Base-by-base conservation (phyloP, 2,888 invertebrate species). In the Tetragonula carbonaria region DNA sequence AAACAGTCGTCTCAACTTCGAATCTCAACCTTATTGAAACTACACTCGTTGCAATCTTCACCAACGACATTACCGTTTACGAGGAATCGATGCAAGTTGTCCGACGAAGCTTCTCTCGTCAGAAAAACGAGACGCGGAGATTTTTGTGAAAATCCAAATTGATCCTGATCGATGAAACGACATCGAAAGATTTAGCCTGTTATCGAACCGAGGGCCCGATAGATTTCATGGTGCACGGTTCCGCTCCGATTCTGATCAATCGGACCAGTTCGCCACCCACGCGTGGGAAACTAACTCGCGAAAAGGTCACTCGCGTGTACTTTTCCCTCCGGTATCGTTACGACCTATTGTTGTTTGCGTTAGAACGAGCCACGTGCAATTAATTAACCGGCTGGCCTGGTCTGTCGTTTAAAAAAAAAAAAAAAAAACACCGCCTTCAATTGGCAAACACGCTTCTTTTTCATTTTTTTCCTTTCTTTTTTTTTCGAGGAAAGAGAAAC, bases 201-300 rank as follows among this genome's bases (percentile, higher is more conserved):
- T 23, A 28, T 38, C 11, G 67, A 68, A 75, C 62, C 62, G 28
- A 28, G 45, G 28, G n/a, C 28, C 16, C 21, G 51, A 75, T 59
- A 45, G 62, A 70, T 55, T 80, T 72, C 23, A 38, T 63, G 18
- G 23, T 45, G 38, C 55, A 59, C 45, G 72, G 55, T 67, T 71
- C 59, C 71, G 74, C 66, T 68, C 50, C 28, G 68, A 76, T 55
- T 62, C 8, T 59, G 62, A 65, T 78, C 70, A 65, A 63, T 51
- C 73, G 68, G 80, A 74, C 78, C 78, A 80, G 80, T 86, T 81
- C 70, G 75, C 75, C 80, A 74, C 85, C 80, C 82, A 86, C 82
- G 82, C 89, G 87, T 88, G 89, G 85, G 89, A 90, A 89, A 76
- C 63, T 55, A 53, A 74, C 70, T 74, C 51, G 74, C 55, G 57